Percentiles rank a stretch among this genome's conserved stretches.
These are phyloP conservation scores for Cryptoleucopteryx plumbea DNA, from an alignment of 2,113 vertebrate genomes.

Conservation along the genomic window DNA sequence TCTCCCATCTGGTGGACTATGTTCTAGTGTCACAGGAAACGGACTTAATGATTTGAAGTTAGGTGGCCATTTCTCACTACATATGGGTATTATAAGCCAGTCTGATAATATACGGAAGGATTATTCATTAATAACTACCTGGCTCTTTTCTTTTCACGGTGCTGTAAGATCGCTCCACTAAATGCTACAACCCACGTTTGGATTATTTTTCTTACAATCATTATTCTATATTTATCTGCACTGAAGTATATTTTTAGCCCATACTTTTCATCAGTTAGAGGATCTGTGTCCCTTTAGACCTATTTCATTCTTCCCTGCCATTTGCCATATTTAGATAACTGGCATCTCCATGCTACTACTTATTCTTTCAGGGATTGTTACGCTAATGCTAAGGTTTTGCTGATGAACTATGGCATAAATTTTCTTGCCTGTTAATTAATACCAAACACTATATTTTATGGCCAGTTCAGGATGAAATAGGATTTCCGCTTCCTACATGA, in stretches of 20 bases:
- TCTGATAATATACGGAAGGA: not conserved
- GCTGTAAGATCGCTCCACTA: not conserved
- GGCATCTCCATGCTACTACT: not conserved
- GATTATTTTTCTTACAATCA: not conserved
- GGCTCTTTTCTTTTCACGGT: not conserved
- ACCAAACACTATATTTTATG: not conserved
- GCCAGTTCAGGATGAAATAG: not conserved
- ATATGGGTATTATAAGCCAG: not conserved
- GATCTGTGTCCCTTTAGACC: conserved; percentile 6
- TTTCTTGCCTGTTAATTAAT: conserved; percentile 24
- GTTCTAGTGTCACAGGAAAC: conserved; percentile 8
- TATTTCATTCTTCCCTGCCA: not conserved
- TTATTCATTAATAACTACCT: not conserved
- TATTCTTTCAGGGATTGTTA: not conserved
- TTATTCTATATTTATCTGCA: conserved; percentile 20
- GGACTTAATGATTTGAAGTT: not conserved
- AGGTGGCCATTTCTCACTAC: not conserved
- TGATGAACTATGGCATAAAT: conserved; percentile 1
- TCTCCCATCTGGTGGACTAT: conserved; percentile 5
- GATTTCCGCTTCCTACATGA: conserved; percentile 10
- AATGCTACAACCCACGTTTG: not conserved
- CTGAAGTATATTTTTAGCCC: conserved; percentile 5
- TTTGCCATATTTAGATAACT: conserved; percentile 11
- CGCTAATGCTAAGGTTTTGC: not conserved
- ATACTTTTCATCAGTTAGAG: not conserved